Evolutionary conservation across 37 sponge, comb jelly and placozoan species (phyloP).

Genomic region (Cliona cf. orientalis): DNA sequence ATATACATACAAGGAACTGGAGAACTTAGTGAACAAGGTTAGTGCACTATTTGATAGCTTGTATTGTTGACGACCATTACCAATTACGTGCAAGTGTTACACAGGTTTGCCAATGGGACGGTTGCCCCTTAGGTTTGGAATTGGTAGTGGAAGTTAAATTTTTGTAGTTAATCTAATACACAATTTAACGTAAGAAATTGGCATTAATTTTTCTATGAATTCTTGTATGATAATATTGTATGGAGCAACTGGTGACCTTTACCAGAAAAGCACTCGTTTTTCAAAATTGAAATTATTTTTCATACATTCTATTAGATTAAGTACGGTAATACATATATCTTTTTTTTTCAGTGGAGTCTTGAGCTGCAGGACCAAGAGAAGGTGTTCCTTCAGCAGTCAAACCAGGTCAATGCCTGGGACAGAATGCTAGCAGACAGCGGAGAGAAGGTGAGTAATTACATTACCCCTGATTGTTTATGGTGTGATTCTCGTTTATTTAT

Average conservation of each 20-base stretch:
- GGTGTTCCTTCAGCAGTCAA: slow-evolving; percentile 91
- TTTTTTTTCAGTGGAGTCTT: slow-evolving; percentile 78
- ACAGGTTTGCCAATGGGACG: too few species aligned
- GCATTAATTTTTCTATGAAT: too few species aligned
- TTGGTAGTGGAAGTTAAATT: too few species aligned
- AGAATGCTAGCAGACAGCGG: slow-evolving; percentile 78
- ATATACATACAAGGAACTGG: slow-evolving; percentile 93
- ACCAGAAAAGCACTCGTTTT: too few species aligned
- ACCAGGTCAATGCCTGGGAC: slow-evolving; percentile 91
- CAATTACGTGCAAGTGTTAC: too few species aligned
- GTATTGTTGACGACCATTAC: too few species aligned
- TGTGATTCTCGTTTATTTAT: neutral
- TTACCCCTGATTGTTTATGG: neutral
- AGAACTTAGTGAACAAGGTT: slow-evolving; percentile 87
- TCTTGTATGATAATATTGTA: too few species aligned
- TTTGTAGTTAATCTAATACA: too few species aligned
- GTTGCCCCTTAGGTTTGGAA: too few species aligned
- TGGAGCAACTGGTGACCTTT: too few species aligned
- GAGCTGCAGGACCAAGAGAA: slow-evolving; percentile 94
- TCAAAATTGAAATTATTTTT: too few species aligned
- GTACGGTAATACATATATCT: neutral
- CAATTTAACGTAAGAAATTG: too few species aligned
- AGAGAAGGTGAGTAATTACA: slow-evolving; percentile 63
- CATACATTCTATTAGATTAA: neutral
- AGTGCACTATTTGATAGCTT: neutral